A percentile compares a stretch with the other conserved stretches of the same genome.
Conservation (phyloP, 37 sponge, comb jelly and placozoan genomes). For the Agelas oroides region DNA sequence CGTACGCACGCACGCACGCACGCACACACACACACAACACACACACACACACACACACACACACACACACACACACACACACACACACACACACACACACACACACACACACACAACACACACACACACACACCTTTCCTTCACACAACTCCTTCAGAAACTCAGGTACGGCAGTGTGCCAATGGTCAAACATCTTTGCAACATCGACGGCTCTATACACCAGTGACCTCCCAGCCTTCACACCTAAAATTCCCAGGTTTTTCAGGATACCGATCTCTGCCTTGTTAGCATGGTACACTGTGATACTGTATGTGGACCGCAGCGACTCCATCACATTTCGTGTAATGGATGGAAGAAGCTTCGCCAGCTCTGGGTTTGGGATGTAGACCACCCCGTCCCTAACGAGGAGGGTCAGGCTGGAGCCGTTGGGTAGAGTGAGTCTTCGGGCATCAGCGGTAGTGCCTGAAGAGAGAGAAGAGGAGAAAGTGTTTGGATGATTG, state of each 20-base stretch:
- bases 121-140: slow-evolving; percentile 40
- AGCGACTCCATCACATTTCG: slow-evolving; percentile 45
- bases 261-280: slow-evolving; percentile 44
- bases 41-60: too few species aligned
- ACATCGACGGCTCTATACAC: slow-evolving; percentile 53
- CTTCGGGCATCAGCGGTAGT: slow-evolving; percentile 36
- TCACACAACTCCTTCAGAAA: slow-evolving; percentile 25
- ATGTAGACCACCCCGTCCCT: slow-evolving; percentile 27
- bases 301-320: slow-evolving; percentile 46
- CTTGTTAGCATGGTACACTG: slow-evolving; percentile 23
- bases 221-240: slow-evolving; percentile 52
- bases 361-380: slow-evolving; percentile 48
- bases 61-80: too few species aligned
- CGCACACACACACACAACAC: too few species aligned
- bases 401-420: slow-evolving; percentile 2
- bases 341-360: slow-evolving; percentile 41
- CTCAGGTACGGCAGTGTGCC: slow-evolving; percentile 39
- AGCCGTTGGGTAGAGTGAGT: slow-evolving; percentile 29
- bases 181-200: slow-evolving; percentile 55
- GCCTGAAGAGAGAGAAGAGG: too few species aligned
- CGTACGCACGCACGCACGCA: too few species aligned
- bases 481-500: too few species aligned
- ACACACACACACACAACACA: too few species aligned
- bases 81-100: too few species aligned
- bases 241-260: slow-evolving; percentile 45